phyloP scores from a whole-genome alignment of 2,113 vertebrate species.

The Chamaea fasciata region DNA sequence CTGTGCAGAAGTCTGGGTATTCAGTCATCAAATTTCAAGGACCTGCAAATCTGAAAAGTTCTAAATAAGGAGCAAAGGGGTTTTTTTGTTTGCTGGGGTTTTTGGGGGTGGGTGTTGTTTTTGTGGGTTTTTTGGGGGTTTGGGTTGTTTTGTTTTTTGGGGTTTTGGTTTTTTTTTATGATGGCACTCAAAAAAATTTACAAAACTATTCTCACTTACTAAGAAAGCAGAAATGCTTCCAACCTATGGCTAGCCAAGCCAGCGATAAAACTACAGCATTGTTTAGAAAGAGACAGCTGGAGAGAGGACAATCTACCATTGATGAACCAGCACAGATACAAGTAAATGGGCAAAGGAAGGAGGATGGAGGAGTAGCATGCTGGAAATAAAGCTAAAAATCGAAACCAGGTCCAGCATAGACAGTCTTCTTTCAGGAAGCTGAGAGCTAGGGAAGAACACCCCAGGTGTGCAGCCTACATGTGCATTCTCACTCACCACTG shows the following conservation, averaged over 20 bases:
- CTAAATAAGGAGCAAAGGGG: neutral
- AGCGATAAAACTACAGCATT: neutral
- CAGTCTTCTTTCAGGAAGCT: neutral
- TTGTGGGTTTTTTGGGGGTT: no score
- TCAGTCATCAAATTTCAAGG: neutral
- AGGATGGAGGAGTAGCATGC: neutral
- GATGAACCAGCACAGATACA: neutral
- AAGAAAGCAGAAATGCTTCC: neutral
- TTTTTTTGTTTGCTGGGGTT: no score
- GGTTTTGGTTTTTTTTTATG: neutral
- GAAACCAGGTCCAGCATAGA: neutral
- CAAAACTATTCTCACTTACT: neutral
- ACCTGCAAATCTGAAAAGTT: neutral
- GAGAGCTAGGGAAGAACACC: neutral
- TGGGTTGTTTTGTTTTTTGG: no score
- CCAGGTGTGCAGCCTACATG: neutral
- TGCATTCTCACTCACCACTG: neutral
- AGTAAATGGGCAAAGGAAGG: no score
- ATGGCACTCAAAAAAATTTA: neutral
- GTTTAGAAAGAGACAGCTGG: neutral
- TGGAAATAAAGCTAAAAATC: neutral
- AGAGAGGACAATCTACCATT: neutral
- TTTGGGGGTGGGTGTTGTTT: no score
- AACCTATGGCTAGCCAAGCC: neutral
- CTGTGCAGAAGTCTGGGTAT: neutral